Evolutionary conservation across 2,888 invertebrate species (phyloP).

Genomic region (Ochlodes sylvanus): DNA sequence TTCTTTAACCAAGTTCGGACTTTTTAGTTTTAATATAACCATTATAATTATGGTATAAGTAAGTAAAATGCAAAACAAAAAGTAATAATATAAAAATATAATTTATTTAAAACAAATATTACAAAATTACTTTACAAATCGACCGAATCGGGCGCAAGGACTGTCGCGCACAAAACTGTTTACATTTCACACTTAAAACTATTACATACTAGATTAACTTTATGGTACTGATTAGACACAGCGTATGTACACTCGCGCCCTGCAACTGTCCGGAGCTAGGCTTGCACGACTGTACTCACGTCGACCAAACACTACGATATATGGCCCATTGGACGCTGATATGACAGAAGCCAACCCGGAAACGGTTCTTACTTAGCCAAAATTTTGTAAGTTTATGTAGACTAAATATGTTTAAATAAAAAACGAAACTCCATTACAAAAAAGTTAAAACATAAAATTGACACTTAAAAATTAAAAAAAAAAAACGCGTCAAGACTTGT

Average conservation of each 20-base stretch:
- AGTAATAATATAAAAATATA: conserved; percentile 71
- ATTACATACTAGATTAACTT: conserved; percentile 58
- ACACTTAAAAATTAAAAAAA: not conserved
- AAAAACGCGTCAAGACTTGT: conserved; percentile 1
- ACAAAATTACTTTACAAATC: conserved; percentile 74
- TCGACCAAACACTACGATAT: conserved; percentile 17
- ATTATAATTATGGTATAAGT: too few relatives aligned
- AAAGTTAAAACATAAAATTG: not conserved
- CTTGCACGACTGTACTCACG: conserved; percentile 53
- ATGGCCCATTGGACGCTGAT: conserved; percentile 46
- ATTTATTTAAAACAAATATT: conserved; percentile 82
- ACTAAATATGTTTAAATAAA: too few relatives aligned
- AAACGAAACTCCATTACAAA: too few relatives aligned
- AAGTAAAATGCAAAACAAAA: conserved; percentile 24
- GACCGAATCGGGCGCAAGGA: conserved; percentile 54
- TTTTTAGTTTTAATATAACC: too few relatives aligned
- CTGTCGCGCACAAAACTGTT: conserved; percentile 62
- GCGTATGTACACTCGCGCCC: conserved; percentile 71
- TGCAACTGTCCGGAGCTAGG: conserved; percentile 60
- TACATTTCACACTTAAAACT: conserved; percentile 68
- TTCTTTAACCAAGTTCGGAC: too few relatives aligned
- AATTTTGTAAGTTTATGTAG: too few relatives aligned
- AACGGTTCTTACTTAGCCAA: conserved; percentile 29
- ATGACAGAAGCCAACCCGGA: not conserved
- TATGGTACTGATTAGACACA: conserved; percentile 79